Conservation (phyloP, 2,113 vertebrate genomes). For the Chitala chitala region DNA sequence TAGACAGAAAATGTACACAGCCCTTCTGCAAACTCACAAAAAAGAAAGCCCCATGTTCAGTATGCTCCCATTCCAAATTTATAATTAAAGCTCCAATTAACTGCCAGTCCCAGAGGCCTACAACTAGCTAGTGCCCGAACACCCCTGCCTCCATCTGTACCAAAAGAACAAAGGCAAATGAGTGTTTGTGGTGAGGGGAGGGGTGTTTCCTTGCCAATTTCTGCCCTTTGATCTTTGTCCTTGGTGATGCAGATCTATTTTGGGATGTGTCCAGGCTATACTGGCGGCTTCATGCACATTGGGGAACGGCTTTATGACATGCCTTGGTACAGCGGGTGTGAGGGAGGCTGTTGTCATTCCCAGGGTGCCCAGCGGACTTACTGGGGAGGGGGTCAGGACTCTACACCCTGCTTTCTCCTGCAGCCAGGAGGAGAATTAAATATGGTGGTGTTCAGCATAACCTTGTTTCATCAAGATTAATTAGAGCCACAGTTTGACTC, state of each 20-base stretch:
- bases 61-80: constrained; percentile 38
- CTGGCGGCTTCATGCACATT: constrained; percentile 28
- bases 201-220: constrained; percentile 32
- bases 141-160: constrained; percentile 22
- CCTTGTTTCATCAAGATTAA: constrained; percentile 5
- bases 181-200: not conserved
- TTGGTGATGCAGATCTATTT: constrained; percentile 40
- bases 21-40: constrained; percentile 5
- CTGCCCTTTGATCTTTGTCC: constrained; percentile 49
- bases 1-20: not conserved
- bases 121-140: not conserved
- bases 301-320: not conserved
- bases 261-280: constrained; percentile 31
- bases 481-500: constrained; percentile 23
- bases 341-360: too few relatives aligned
- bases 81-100: constrained; percentile 49
- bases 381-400: too few relatives aligned
- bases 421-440: too few relatives aligned
- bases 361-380: too few relatives aligned
- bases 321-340: too few relatives aligned
- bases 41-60: constrained; percentile 22
- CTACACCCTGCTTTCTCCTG: too few relatives aligned
- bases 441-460: not conserved
- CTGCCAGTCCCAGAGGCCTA: constrained; percentile 34
- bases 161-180: constrained; percentile 14